A percentile compares a stretch with the other conserved stretches of the same genome.
Evolutionary conservation across 2,888 invertebrate species (phyloP).

Genomic region (Metopia argyrocephala): DNA sequence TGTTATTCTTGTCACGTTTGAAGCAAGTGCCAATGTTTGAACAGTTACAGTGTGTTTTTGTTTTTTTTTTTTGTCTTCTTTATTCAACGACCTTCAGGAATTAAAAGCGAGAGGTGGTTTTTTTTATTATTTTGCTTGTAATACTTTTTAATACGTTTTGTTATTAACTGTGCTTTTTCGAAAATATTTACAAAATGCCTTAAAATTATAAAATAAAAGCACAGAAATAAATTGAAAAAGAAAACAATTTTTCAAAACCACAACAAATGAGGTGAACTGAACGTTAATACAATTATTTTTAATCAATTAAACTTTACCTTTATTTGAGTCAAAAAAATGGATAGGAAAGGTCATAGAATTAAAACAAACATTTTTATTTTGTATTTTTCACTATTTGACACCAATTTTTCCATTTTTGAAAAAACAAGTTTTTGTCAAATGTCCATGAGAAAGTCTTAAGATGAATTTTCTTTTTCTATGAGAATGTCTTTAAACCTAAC

Average conservation of each 20-base stretch:
- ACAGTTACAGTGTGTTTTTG: constrained; percentile 1
- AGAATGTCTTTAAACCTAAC: too few species aligned
- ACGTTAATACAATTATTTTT: neutral
- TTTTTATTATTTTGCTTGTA: constrained; percentile 49
- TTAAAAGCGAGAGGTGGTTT: neutral
- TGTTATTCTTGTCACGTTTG: neutral
- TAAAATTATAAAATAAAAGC: neutral
- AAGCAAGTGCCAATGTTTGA: neutral
- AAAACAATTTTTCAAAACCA: neutral
- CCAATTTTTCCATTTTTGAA: too few species aligned
- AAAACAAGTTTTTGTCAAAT: neutral
- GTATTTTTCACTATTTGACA: too few species aligned
- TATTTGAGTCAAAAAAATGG: neutral
- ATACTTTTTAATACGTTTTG: constrained; percentile 45
- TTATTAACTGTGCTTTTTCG: constrained; percentile 18
- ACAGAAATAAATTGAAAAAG: neutral
- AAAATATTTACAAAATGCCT: constrained; percentile 11
- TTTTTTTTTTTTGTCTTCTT: neutral
- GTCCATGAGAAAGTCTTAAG: too few species aligned
- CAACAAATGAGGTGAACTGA: neutral
- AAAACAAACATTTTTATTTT: neutral
- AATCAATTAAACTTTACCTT: neutral
- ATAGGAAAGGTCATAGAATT: neutral
- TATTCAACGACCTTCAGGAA: constrained; percentile 30
- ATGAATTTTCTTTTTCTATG: too few species aligned